Percentiles rank a stretch among this genome's conserved stretches.
Evolutionary conservation across 2,113 vertebrate species (phyloP).

Genomic region (Cricetomys ansorgei): DNA sequence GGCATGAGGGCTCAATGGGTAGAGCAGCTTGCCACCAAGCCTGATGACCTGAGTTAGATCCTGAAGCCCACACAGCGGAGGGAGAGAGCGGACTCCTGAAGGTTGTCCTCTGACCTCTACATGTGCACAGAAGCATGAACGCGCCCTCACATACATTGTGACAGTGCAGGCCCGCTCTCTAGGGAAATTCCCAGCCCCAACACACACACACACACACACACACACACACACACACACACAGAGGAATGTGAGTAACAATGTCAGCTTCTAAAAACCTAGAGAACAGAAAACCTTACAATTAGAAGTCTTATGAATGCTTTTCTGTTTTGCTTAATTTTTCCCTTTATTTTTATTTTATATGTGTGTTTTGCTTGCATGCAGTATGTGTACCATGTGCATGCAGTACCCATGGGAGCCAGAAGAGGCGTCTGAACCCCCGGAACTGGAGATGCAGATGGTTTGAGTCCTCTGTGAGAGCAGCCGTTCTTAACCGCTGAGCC

Average conservation of each 20-base stretch:
- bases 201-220: too few species aligned
- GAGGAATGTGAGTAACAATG: not conserved
- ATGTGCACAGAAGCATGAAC: too few species aligned
- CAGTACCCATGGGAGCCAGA: not conserved
- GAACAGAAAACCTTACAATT: not conserved
- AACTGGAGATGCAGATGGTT: not conserved
- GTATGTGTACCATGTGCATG: not conserved
- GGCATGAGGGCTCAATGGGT: not conserved
- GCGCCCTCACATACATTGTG: too few species aligned
- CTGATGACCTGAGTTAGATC: too few species aligned
- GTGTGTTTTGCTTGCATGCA: not conserved
- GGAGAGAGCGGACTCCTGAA: not conserved
- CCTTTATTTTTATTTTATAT: not conserved
- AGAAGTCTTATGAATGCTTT: not conserved
- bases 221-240: rapidly evolving
- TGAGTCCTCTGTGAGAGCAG: not conserved
- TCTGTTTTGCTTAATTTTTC: not conserved
- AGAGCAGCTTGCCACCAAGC: not conserved
- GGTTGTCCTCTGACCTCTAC: not conserved
- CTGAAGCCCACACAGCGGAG: not conserved
- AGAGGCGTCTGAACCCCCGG: not conserved
- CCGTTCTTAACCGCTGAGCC: not conserved
- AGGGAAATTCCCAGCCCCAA: rapidly evolving
- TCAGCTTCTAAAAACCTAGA: not conserved
- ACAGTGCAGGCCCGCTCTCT: rapidly evolving